phyloP scores from a whole-genome alignment of 2,888 invertebrate genomes.

The Plusia festucae region DNA sequence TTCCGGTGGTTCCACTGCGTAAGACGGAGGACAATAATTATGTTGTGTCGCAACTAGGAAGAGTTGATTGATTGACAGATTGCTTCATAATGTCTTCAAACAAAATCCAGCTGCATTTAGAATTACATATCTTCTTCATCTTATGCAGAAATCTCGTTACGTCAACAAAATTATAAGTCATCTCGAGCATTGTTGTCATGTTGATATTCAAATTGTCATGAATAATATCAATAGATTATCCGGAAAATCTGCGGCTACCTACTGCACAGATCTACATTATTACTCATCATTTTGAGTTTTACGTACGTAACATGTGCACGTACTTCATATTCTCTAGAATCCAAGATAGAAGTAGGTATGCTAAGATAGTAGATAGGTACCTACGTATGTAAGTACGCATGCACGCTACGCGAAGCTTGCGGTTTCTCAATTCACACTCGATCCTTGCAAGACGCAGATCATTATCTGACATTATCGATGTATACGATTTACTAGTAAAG shows the following conservation, averaged over 20 bases:
- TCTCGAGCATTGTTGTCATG: too few relatives aligned
- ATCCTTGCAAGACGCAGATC: constrained; percentile 74
- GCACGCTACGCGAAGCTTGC: constrained; percentile 66
- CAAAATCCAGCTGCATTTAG: too few relatives aligned
- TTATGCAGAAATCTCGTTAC: background rate
- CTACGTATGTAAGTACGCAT: constrained; percentile 35
- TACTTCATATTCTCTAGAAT: constrained; percentile 8
- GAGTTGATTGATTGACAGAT: too few relatives aligned
- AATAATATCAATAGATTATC: background rate
- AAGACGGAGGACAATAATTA: too few relatives aligned
- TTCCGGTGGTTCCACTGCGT: too few relatives aligned
- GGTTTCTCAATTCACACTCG: constrained; percentile 80
- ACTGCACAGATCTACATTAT: background rate
- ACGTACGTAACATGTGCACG: constrained; percentile 8
- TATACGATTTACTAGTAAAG: constrained; percentile 82
- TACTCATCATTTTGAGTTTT: constrained; percentile 18
- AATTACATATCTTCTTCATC: background rate
- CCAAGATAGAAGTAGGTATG: constrained; percentile 16
- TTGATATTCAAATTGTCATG: background rate
- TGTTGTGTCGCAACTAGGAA: too few relatives aligned
- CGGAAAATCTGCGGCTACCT: constrained; percentile 1
- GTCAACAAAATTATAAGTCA: background rate
- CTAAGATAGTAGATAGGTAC: constrained; percentile 22
- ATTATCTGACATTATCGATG: constrained; percentile 81
- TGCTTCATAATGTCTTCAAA: too few relatives aligned